A percentile compares a stretch with the other conserved stretches of the same genome.
Conservation (phyloP, 1,140 invertebrate species). For the Bombus breviceps region DNA sequence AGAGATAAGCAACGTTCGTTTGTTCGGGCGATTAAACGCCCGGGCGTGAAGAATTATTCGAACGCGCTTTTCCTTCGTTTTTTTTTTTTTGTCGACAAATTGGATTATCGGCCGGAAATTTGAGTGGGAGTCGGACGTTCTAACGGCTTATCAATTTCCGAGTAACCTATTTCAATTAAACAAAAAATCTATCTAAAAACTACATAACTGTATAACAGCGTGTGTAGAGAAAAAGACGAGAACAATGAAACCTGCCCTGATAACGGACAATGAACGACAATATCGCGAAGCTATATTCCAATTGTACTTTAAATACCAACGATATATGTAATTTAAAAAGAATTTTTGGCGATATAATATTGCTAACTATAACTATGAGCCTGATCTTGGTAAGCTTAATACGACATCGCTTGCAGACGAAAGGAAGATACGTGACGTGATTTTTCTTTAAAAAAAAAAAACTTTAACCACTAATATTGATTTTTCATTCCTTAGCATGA, state of each 20-base stretch:
- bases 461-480: too few species aligned
- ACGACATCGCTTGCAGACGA: too few species aligned
- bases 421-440: too few species aligned
- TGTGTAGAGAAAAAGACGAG: not conserved
- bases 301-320: not conserved
- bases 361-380: too few species aligned
- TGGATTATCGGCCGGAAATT: not conserved
- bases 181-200: not conserved
- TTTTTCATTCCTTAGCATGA: too few species aligned
- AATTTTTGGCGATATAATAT: too few species aligned
- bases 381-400: too few species aligned
- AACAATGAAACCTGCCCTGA: not conserved
- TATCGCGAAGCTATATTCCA: too few species aligned
- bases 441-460: too few species aligned
- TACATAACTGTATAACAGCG: not conserved
- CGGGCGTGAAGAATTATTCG: slow-evolving; percentile 4
- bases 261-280: not conserved
- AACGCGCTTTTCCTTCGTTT: not conserved
- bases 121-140: not conserved
- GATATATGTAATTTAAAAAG: not conserved
- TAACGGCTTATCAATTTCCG: not conserved
- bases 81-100: not conserved
- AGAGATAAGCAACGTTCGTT: slow-evolving; percentile 21
- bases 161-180: not conserved
- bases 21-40: slow-evolving; percentile 23